Base-by-base conservation (phyloP, 2,797 vertebrate species). In the Stomatorhinus walkeri region DNA sequence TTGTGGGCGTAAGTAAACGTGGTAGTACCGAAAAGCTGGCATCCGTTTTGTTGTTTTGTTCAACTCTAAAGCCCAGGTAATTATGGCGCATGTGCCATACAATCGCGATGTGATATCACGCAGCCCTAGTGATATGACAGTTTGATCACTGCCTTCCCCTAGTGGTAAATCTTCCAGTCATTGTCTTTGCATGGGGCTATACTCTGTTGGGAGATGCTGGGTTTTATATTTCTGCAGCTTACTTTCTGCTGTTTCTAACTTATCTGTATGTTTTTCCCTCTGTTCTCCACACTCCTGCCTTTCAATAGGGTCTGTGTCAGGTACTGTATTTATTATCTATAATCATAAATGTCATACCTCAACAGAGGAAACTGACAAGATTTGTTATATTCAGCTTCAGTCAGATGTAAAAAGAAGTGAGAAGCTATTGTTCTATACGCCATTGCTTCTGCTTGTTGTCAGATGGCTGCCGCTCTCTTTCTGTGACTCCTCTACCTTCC, bases 291-390 rank as follows among this genome's bases (percentile, higher is more conserved):
- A 85, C 48, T 89, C 59, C 92, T 92, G 92, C 94, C 90, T 94
- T 90, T 90, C 89, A 93, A 68, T 93, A 98, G 97, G 96, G 97
- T 97, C 95, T 97, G 96, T 96, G 95, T 97, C 95, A 98, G 97
- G 97, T 97, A 97, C 90, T 90, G 94, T 95, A 94, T 92, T 79
- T 46, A 32, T 72, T 9, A 40, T 76, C 46, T 87, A 24, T 14
- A 46, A 52, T 40, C 46, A 10, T 61, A 46, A 64, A 51, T 46
- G 81, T 48, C 32, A 32, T 83, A 19, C 36, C 48, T 4, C 79
- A 83, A 49, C 7, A 49, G 8, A 83, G 79, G 46, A 46, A 22
- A 54, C n/a, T n/a, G 46, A 22, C 40, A 48, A 4, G 36, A 40
- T 24, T 49, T 83, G 43, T 49, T n/a, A 48, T 46, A 83, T 83